Conservation (phyloP, 2,113 vertebrate species). For the Tragulus kanchil region DNA sequence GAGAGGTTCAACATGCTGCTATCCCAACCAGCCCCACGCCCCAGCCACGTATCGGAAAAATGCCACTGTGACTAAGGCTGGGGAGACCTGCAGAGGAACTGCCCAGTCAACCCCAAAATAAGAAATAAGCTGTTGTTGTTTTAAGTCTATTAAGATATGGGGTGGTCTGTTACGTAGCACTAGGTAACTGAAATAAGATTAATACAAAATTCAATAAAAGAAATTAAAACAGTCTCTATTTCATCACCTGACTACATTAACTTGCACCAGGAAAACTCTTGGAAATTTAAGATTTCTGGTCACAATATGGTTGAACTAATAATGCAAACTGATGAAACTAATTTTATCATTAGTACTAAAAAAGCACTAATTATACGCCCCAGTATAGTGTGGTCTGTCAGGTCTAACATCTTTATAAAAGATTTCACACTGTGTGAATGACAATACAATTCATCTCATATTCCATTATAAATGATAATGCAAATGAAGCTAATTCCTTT, state of each 20-base stretch:
- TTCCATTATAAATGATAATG: slow-evolving; percentile 30
- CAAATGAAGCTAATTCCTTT: neutral
- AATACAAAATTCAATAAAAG: slow-evolving; percentile 14
- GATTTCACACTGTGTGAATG: neutral
- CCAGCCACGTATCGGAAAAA: neutral
- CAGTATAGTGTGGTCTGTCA: neutral
- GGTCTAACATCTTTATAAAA: slow-evolving; percentile 49
- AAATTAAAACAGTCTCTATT: slow-evolving; percentile 11
- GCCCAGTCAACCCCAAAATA: neutral
- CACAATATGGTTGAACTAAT: neutral
- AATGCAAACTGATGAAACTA: neutral
- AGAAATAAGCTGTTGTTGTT: neutral
- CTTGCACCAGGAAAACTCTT: slow-evolving; percentile 36
- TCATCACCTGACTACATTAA: neutral
- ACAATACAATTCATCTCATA: neutral
- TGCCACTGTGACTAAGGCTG: neutral
- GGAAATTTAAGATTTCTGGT: slow-evolving; percentile 33
- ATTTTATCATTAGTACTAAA: slow-evolving; percentile 37
- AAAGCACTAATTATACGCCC: slow-evolving; percentile 41
- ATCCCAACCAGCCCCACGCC: neutral
- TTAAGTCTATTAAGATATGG: slow-evolving; percentile 3
- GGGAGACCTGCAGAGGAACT: neutral
- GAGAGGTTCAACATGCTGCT: neutral
- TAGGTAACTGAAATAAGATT: neutral
- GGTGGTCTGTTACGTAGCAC: neutral